phyloP scores from a whole-genome alignment of 2,113 vertebrate species.

The Calidris pugnax region DNA sequence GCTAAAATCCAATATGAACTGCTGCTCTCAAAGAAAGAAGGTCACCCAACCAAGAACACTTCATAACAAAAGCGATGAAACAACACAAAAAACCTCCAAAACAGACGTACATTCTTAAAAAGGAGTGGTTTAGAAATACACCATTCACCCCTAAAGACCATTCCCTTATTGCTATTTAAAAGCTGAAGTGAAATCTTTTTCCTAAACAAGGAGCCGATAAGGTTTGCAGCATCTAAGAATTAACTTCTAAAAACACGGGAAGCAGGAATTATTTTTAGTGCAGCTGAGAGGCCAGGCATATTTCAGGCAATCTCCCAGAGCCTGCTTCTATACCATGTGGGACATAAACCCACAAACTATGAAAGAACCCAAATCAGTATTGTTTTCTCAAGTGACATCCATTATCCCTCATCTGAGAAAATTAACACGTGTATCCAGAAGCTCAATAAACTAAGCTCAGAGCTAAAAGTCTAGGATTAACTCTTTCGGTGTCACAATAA shows the following conservation, averaged over 20 bases:
- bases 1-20: slow-evolving; percentile 24
- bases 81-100: neutral
- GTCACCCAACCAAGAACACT: slow-evolving; percentile 20
- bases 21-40: slow-evolving; percentile 43
- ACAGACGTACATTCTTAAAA: neutral
- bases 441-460: slow-evolving; percentile 59
- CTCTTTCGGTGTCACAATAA: neutral
- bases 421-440: slow-evolving; percentile 64
- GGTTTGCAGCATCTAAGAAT: slow-evolving; percentile 32
- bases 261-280: slow-evolving; percentile 69
- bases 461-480: slow-evolving; percentile 55
- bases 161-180: neutral
- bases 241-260: slow-evolving; percentile 37
- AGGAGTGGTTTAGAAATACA: neutral
- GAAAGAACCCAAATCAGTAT: slow-evolving; percentile 65
- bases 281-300: slow-evolving; percentile 60
- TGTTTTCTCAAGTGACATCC: slow-evolving; percentile 66
- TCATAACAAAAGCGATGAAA: neutral
- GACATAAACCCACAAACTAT: slow-evolving; percentile 69
- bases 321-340: slow-evolving; percentile 50
- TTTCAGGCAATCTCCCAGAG: slow-evolving; percentile 64
- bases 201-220: slow-evolving; percentile 29
- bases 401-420: slow-evolving; percentile 69
- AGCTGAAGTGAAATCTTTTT: neutral
- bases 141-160: neutral